Conservation (phyloP, 2,113 vertebrate genomes). For the Panthera tigris region DNA sequence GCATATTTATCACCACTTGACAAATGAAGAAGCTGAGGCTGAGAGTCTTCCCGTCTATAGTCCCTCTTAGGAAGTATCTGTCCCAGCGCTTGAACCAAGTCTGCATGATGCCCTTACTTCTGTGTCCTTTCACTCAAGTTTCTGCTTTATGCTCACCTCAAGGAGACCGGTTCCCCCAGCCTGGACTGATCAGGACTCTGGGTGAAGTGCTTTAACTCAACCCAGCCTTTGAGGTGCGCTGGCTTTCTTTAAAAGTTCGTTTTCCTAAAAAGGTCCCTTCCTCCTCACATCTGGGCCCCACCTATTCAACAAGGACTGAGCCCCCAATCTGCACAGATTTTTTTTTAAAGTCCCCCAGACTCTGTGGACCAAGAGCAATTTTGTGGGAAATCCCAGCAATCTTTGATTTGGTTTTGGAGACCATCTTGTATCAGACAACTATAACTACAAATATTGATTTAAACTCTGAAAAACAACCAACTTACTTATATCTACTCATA, state of each 20-base stretch:
- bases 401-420: neutral
- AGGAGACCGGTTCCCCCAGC: neutral
- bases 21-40: neutral
- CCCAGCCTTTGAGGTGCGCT: neutral
- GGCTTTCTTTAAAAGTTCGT: neutral
- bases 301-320: neutral
- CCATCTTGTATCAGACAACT: neutral
- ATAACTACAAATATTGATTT: neutral
- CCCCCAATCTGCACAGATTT: neutral
- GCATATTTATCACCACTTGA: neutral
- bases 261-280: neutral
- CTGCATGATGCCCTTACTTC: neutral
- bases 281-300: neutral
- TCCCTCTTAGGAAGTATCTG: neutral
- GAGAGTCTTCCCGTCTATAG: neutral
- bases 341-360: neutral
- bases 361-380: neutral
- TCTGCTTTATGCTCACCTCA: neutral
- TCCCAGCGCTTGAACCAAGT: neutral
- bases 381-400: neutral
- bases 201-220: neutral
- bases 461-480: conserved; percentile 7
- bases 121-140: neutral
- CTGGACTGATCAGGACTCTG: neutral
- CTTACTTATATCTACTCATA: neutral